Conservation (phyloP, 2,888 invertebrate genomes). For the Conus canariensis region DNA sequence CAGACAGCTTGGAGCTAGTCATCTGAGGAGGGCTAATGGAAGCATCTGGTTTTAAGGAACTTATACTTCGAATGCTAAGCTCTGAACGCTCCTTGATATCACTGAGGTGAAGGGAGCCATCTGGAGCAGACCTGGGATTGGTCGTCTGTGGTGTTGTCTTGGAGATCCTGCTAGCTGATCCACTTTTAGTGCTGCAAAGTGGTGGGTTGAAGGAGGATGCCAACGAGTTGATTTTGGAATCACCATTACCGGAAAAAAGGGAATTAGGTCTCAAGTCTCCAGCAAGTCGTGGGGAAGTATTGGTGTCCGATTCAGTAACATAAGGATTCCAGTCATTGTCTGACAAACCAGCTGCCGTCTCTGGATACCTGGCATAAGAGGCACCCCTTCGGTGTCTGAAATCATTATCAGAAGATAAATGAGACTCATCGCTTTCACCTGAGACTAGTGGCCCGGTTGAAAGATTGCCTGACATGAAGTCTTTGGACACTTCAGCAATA, state of each 20-base stretch:
- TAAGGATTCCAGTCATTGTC: conserved; percentile 73
- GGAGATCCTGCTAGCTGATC: conserved; percentile 14
- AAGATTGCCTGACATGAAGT: conserved; percentile 66
- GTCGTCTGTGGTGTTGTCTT: conserved; percentile 21
- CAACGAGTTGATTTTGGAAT: conserved; percentile 29
- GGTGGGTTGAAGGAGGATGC: conserved; percentile 51
- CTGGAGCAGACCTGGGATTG: conserved; percentile 9
- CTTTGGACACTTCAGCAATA: conserved; percentile 70
- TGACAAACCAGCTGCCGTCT: conserved; percentile 68
- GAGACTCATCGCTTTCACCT: conserved; percentile 53
- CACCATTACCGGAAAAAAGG: background rate
- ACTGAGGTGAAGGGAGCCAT: background rate
- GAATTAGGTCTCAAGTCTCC: conserved; percentile 13
- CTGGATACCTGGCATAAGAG: conserved; percentile 66
- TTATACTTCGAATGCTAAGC: background rate
- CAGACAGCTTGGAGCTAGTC: conserved; percentile 39
- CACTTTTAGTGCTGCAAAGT: conserved; percentile 50
- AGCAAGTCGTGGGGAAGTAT: conserved; percentile 61
- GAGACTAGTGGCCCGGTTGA: conserved; percentile 46
- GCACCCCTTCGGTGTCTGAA: conserved; percentile 52
- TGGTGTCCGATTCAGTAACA: conserved; percentile 71
- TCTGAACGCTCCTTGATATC: conserved; percentile 38
- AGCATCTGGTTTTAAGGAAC: conserved; percentile 34
- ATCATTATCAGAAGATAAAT: conserved; percentile 54
- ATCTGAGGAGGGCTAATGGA: conserved; percentile 39